Evolutionary conservation across 2,797 vertebrate species (phyloP).

Genomic region (Melanotaenia nigrans): DNA sequence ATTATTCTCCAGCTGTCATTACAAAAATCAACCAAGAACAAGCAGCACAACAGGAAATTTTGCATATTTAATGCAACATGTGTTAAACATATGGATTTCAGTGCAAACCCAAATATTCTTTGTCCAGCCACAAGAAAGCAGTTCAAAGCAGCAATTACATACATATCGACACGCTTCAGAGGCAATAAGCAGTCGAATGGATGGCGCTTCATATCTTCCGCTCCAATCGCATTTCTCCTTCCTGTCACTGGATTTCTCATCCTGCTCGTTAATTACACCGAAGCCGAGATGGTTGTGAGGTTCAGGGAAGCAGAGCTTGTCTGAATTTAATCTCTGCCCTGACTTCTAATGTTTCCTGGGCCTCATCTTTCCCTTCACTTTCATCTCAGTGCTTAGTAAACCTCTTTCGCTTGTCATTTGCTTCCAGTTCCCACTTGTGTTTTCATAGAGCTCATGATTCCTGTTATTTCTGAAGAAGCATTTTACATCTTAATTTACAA

Average conservation of each 20-base stretch:
- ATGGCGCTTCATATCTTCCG: constrained; percentile 68
- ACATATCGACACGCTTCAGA: constrained; percentile 77
- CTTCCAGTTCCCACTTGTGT: constrained; percentile 41
- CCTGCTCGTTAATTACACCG: constrained; percentile 72
- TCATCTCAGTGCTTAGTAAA: constrained; percentile 69
- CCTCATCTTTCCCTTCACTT: constrained; percentile 71
- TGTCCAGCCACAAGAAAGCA: constrained; percentile 69
- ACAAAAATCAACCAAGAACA: constrained; percentile 39
- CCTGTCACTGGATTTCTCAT: constrained; percentile 69
- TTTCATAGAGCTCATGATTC: constrained; percentile 28
- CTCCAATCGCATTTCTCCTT: constrained; percentile 69
- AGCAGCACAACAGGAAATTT: constrained; percentile 42
- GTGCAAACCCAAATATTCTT: constrained; percentile 47
- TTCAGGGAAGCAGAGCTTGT: constrained; percentile 55
- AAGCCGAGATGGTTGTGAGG: constrained; percentile 45
- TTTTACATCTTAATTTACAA: neutral
- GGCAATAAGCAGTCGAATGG: constrained; percentile 54
- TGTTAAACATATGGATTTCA: constrained; percentile 69
- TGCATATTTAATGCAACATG: constrained; percentile 68
- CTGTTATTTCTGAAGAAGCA: neutral
- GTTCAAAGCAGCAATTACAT: constrained; percentile 72
- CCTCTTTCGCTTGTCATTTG: constrained; percentile 64
- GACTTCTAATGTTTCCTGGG: constrained; percentile 71
- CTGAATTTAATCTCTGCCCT: constrained; percentile 72
- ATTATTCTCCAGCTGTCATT: constrained; percentile 45